Evolutionary conservation across 2,113 vertebrate genomes (phyloP), one percentile per base, ranked within the genome.

Genomic region (Oplegnathus fasciatus): DNA sequence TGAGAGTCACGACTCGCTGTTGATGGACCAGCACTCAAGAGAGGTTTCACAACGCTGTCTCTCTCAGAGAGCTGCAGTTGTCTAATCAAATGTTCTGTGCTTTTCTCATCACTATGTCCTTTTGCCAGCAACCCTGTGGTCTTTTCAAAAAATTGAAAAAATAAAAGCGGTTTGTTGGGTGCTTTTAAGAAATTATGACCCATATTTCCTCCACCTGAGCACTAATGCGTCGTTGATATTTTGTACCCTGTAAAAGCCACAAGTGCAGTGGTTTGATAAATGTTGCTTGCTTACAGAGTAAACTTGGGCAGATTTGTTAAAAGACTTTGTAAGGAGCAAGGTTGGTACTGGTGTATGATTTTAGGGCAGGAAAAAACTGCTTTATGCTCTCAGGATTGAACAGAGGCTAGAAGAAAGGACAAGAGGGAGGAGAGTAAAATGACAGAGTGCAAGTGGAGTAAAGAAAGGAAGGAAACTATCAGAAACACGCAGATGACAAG

Each of bases 141-240:
- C 71, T 76, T 84, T 75, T 78, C 3, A 55, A 14, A 57, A 70
- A 74, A 78, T 26, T 17, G 30, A 30, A 52, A 66, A 76, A 48
- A 71, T 55, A 69, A 75, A 78, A 76, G 75, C 9, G 2, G 65
- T 80, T 89, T 88, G 80, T 80, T 78, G 64, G 52, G 37, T 86
- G 91, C 89, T 94, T 92, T 94, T 91, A 88, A 94, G 84, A 89
- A 93, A 90, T 92, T 73, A 83, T 75, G 58, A 54, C 57, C 42
- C 44, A 28, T 55, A 24, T 90, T 83, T 57, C 18, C 18, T 86
- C 75, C 62, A 55, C 50, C 54, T 48, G 15, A 73, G 37, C 57
- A 40, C 85, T 91, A 88, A 88, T 83, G 79, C 32, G 18, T 28
- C 1, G 44, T 70, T 82, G 88, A 86, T 90, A 79, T 91, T 89